Base-by-base conservation (phyloP, 2,113 vertebrate species). In the Alligator sinensis region DNA sequence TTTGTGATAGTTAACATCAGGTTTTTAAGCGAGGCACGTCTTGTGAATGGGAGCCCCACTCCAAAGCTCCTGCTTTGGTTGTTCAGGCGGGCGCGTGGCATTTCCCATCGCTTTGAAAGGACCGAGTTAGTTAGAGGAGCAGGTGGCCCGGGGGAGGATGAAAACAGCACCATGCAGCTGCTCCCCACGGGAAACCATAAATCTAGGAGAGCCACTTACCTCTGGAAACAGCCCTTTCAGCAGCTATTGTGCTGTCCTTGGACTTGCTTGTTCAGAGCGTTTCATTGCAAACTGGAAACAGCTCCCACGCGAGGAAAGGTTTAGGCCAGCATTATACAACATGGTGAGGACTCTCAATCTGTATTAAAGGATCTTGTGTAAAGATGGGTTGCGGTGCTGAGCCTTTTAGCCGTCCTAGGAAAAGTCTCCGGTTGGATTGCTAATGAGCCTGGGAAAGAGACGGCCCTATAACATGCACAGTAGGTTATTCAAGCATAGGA, bases 141-240 rank as follows among this genome's bases (percentile, higher is more conserved):
- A 77, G 25, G 2, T 61, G 5, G 83, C 5, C 64, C 21, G 28
- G 8, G 66, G 72, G 58, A 85, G 91, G 38, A 59, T 0, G 0
- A 21, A 80, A 47, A 66, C 80, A 92, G 62, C 55, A 59, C 8
- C 8, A 55, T 62, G 28, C 25, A 85, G 80, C 59, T 86, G 72
- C 30, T 86, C 79, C 1, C 0, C 0, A 0, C 80, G 57, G 66
- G 6, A 88, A 75, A 58, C 21, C 14, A 63, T 63, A 78, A 68
- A 91, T 89, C 24, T 30, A 59, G 54, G 14, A 27, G 91, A 74
- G 55, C 28, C 17, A 14, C 62, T 74, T 68, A 77, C 2, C 1
- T n/a, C 55, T 82, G 62, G 25, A 55, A 24, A 66, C 13, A 54
- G 57, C 57, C 19, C 22, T 95, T 27, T 82, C 74, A 14, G 16